Conservation (phyloP, 2,888 invertebrate genomes). For the Laspeyria flexula region DNA sequence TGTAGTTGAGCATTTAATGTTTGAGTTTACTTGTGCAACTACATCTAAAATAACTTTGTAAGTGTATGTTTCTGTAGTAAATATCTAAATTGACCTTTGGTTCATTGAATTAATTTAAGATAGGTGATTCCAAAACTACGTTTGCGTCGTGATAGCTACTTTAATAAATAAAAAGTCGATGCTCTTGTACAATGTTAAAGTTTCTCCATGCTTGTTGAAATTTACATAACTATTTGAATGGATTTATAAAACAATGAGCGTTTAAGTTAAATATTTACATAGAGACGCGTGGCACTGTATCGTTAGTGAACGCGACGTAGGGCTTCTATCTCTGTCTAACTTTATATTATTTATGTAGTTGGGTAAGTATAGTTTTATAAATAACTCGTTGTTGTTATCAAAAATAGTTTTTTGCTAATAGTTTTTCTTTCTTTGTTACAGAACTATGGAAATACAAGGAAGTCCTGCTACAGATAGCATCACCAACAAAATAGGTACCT, state of each 20-base stretch:
- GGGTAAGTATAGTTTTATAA: too few species aligned
- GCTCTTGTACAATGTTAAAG: slow-evolving; percentile 21
- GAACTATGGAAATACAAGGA: too few species aligned
- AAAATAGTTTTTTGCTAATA: too few species aligned
- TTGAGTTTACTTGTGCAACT: neutral
- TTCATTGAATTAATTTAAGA: neutral
- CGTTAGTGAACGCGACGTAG: neutral
- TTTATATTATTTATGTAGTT: neutral
- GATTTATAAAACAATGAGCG: slow-evolving; percentile 46
- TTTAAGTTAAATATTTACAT: slow-evolving; percentile 48
- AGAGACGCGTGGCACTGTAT: slow-evolving; percentile 38
- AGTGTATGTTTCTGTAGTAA: neutral
- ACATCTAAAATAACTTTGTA: neutral
- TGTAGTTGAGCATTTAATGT: too few species aligned
- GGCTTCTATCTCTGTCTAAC: neutral
- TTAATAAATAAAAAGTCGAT: neutral
- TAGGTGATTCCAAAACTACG: slow-evolving; percentile 1
- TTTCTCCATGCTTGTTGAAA: slow-evolving; percentile 26
- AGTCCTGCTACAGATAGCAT: neutral
- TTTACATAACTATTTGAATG: slow-evolving; percentile 35
- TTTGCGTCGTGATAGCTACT: neutral
- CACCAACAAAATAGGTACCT: too few species aligned
- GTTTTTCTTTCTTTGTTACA: too few species aligned
- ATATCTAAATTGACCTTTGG: neutral
- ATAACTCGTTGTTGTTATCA: too few species aligned